phyloP scores from a whole-genome alignment of 1,140 invertebrate genomes.

The Antheraea pernyi region DNA sequence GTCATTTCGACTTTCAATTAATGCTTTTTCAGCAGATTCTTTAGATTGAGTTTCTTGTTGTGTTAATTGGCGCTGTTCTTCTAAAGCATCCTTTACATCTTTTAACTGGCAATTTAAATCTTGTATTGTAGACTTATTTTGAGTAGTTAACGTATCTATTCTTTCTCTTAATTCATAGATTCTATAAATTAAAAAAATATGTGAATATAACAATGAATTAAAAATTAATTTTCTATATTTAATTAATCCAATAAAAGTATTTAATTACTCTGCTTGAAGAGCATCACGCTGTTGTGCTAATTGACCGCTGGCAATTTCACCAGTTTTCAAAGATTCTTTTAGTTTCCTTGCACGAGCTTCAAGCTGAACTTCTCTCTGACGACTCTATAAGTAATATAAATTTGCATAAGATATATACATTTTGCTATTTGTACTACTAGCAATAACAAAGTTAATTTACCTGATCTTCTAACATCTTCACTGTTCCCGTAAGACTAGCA shows the following conservation, averaged over 20 bases:
- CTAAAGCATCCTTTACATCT: constrained; percentile 41
- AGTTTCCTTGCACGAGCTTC: constrained; percentile 67
- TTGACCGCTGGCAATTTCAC: constrained; percentile 57
- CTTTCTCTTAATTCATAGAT: constrained; percentile 41
- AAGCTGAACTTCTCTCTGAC: constrained; percentile 61
- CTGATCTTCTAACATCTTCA: constrained; percentile 67
- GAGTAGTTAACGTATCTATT: constrained; percentile 43
- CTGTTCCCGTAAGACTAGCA: constrained; percentile 58
- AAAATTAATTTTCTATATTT: not conserved
- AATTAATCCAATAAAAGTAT: not conserved
- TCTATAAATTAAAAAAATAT: not conserved
- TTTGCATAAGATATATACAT: not conserved
- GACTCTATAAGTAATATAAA: constrained; percentile 40
- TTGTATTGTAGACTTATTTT: constrained; percentile 45
- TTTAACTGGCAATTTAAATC: constrained; percentile 52
- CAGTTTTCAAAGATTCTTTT: constrained; percentile 67
- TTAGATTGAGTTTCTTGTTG: constrained; percentile 42
- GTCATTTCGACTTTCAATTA: constrained; percentile 39
- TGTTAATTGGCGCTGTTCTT: constrained; percentile 41
- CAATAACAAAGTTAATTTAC: constrained; percentile 22
- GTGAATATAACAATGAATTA: not conserved
- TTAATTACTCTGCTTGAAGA: constrained; percentile 54
- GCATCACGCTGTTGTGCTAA: constrained; percentile 59
- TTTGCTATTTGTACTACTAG: not conserved
- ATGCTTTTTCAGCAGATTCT: constrained; percentile 31